Conservation (phyloP, 2,113 vertebrate genomes). For the Tauraco erythrolophus region DNA sequence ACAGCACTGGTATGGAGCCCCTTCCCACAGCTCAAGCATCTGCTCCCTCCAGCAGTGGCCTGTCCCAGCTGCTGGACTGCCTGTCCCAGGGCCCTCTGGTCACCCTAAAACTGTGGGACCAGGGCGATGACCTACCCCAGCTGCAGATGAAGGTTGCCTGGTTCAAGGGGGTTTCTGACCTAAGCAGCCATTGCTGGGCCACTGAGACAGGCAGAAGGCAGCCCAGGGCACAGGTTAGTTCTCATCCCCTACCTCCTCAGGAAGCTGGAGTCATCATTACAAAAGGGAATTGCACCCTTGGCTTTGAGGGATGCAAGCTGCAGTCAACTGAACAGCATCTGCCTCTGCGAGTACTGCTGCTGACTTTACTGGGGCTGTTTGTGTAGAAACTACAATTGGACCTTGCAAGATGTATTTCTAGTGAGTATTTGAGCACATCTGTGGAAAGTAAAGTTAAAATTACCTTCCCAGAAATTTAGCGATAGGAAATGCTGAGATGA, state of each 20-base stretch:
- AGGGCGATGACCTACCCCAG: fast-evolving
- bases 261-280: not conserved
- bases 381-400: not conserved
- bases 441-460: not conserved
- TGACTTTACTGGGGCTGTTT: not conserved
- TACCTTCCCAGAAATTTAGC: not conserved
- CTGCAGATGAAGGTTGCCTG: not conserved
- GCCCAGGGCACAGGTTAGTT: not conserved
- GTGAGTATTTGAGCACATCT: not conserved
- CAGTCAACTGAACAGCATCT: fast-evolving
- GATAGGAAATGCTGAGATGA: not conserved
- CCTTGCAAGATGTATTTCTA: not conserved
- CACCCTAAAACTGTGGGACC: not conserved
- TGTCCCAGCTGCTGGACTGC: not conserved
- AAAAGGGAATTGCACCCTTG: not conserved
- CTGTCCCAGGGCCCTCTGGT: not conserved
- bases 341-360: not conserved
- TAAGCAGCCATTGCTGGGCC: not conserved
- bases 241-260: not conserved
- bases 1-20: not conserved
- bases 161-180: not conserved
- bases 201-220: not conserved
- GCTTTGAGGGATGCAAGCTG: not conserved
- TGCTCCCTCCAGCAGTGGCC: not conserved
- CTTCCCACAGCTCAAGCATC: not conserved